Evolutionary conservation across 92 coral and sea anemone genomes (phyloP), one percentile per base, ranked within the genome.

Genomic region (Heteractis magnifica): DNA sequence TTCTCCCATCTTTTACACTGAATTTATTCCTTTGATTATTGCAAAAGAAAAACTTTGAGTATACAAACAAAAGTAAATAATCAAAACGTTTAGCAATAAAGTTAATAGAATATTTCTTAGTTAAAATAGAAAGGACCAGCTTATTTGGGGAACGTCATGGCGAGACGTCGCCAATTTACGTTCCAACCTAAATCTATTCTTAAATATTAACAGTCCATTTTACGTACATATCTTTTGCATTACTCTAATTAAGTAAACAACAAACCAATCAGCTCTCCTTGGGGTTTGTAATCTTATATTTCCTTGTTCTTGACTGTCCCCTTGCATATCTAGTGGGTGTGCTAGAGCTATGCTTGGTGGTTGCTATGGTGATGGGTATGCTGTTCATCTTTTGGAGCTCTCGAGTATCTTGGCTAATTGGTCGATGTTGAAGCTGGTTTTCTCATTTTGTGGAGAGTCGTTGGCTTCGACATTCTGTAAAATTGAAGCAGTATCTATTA

Each of bases 341-440:
- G 11, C 71, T 64, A 15, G 71, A 64, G 71, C 41, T 64, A 64
- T 64, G 26, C 71, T 64, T 16, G n/a, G 71, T 64, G 71, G 50
- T 21, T 68, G 73, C 73, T 68, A 26, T 68, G 49, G 73, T 75
- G 41, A 78, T 60, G 72, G 51, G 3, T 59, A 20, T 49, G 71
- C 4, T 79, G 72, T 8, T 51, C 58, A 65, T 68, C 75, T 81
- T 51, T 81, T 81, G 52, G 18, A 49, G 55, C 73, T 50, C 48
- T 81, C 73, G 77, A 81, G 77, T 20, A 81, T 74, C 44, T 81
- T 75, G 23, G 59, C 21, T 14, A 81, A 56, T 23, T 68, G 77
- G 20, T 81, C 53, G 51, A 81, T 11, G 41, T 81, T 65, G 65
- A 68, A 70, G 76, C 65, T 81, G 41, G 65, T 44, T 52, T 81